Conservation (phyloP, 64 coral and sea anemone genomes). For the Acropora yongei region DNA sequence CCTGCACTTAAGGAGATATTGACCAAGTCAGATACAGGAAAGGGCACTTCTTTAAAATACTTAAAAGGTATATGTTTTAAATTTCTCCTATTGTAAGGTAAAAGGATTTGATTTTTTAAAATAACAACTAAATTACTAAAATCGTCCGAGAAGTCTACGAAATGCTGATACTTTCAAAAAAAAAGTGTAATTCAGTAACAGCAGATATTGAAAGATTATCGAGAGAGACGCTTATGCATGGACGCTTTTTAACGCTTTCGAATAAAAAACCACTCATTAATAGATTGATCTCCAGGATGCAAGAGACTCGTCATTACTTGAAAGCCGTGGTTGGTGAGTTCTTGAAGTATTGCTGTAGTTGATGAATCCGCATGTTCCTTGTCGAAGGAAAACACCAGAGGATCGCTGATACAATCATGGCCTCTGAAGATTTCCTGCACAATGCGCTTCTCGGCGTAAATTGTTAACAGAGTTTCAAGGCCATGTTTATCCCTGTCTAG, state of each 20-base stretch:
- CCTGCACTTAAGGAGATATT: too few species aligned
- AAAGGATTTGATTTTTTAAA: too few species aligned
- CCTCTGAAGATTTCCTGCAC: slow-evolving; percentile 18
- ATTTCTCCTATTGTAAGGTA: too few species aligned
- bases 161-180: too few species aligned
- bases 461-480: slow-evolving; percentile 24
- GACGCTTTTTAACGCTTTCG: not conserved
- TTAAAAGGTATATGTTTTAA: too few species aligned
- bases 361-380: slow-evolving; percentile 43
- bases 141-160: too few species aligned
- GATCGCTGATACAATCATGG: not conserved
- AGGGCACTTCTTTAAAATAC: too few species aligned
- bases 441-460: slow-evolving; percentile 18
- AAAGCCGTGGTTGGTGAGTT: slow-evolving; percentile 34
- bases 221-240: too few species aligned
- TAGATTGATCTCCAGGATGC: slow-evolving; percentile 43
- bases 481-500: slow-evolving; percentile 32
- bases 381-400: slow-evolving; percentile 26
- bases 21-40: too few species aligned
- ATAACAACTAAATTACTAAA: too few species aligned
- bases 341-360: slow-evolving; percentile 35
- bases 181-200: too few species aligned
- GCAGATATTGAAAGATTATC: too few species aligned
- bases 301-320: slow-evolving; percentile 42
- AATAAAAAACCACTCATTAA: slow-evolving; percentile 40